phyloP scores from a whole-genome alignment of 2,113 vertebrate genomes.

The Equus quagga region DNA sequence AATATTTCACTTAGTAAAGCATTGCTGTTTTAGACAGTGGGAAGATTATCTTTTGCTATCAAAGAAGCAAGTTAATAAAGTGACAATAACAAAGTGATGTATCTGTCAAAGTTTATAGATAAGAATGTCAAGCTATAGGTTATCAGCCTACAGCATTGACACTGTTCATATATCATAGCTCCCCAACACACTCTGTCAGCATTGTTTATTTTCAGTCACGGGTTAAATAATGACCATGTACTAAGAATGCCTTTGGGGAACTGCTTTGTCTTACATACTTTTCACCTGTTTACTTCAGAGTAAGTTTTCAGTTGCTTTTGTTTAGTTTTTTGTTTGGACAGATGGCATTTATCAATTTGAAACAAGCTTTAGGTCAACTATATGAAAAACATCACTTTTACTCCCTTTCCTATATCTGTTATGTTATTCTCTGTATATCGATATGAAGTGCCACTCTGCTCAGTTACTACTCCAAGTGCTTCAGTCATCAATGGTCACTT shows the following conservation, averaged over 20 bases:
- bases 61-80: slow-evolving; percentile 85
- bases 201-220: slow-evolving; percentile 86
- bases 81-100: slow-evolving; percentile 86
- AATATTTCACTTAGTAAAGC: slow-evolving; percentile 81
- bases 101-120: slow-evolving; percentile 86
- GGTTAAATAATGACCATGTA: slow-evolving; percentile 87
- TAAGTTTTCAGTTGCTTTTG: slow-evolving; percentile 83
- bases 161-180: slow-evolving; percentile 84
- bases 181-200: slow-evolving; percentile 83
- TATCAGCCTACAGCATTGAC: slow-evolving; percentile 84
- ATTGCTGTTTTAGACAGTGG: slow-evolving; percentile 71
- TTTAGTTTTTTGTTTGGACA: slow-evolving; percentile 82
- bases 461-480: not conserved
- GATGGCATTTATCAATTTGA: slow-evolving; percentile 84
- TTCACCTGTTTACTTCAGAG: slow-evolving; percentile 85
- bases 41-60: slow-evolving; percentile 84
- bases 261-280: slow-evolving; percentile 83
- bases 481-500: not conserved
- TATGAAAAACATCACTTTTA: slow-evolving; percentile 49
- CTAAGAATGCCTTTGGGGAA: slow-evolving; percentile 85
- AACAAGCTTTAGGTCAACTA: slow-evolving; percentile 75
- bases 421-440: slow-evolving; percentile 39
- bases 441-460: not conserved
- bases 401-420: slow-evolving; percentile 65
- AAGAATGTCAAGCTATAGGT: slow-evolving; percentile 86